Evolutionary conservation across 1,140 invertebrate species (phyloP).

Genomic region (Physella acuta): DNA sequence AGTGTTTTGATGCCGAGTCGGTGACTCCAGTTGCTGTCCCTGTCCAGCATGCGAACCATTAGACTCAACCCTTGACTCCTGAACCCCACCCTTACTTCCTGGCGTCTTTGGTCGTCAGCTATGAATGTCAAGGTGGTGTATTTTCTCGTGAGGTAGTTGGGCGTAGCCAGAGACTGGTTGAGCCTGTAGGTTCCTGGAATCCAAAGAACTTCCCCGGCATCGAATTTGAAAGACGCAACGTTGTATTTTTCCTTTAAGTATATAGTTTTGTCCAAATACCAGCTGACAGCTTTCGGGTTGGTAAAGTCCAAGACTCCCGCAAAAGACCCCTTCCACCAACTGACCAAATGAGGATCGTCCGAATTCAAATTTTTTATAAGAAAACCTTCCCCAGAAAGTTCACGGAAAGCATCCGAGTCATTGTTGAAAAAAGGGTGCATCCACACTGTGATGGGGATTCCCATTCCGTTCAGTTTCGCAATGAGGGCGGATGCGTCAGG

Average conservation of each 20-base stretch:
- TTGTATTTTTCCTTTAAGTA: constrained; percentile 61
- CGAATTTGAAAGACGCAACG: constrained; percentile 88
- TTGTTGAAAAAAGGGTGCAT: constrained; percentile 88
- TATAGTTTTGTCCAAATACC: constrained; percentile 72
- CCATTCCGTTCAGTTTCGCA: constrained; percentile 67
- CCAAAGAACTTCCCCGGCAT: constrained; percentile 79
- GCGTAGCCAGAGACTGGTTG: constrained; percentile 19
- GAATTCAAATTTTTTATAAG: constrained; percentile 56
- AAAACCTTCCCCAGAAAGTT: constrained; percentile 35
- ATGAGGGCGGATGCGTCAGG: constrained; percentile 69
- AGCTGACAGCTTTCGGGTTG: constrained; percentile 62
- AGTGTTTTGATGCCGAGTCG: constrained; percentile 83
- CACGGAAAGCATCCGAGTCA: constrained; percentile 69
- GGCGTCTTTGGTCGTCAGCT: constrained; percentile 66
- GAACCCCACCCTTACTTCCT: constrained; percentile 78
- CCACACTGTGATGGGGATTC: constrained; percentile 82
- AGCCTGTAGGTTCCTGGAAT: constrained; percentile 66
- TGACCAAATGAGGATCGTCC: constrained; percentile 64
- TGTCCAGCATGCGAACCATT: constrained; percentile 87
- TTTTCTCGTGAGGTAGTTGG: constrained; percentile 49
- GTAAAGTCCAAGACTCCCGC: constrained; percentile 50
- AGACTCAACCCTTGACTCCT: constrained; percentile 76
- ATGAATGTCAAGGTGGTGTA: constrained; percentile 56
- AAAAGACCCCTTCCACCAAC: constrained; percentile 84
- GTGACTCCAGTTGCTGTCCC: constrained; percentile 77